Evolutionary conservation across 2,797 vertebrate species (phyloP).

Genomic region (Naso thynnoides): DNA sequence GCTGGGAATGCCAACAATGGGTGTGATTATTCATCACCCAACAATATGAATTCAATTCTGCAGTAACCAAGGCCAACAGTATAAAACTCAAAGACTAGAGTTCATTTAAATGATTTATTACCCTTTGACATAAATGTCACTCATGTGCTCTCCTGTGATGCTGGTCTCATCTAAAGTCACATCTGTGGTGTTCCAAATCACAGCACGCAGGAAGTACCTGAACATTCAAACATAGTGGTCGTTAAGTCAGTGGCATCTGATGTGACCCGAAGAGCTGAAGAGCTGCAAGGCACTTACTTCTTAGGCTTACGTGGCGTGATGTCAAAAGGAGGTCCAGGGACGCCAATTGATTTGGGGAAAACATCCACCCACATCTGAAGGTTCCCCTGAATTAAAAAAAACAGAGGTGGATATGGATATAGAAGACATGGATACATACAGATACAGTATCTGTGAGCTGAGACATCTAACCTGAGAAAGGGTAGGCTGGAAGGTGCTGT

Average conservation of each 20-base stretch:
- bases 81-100: not conserved
- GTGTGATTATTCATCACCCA: too few species aligned
- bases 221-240: constrained; percentile 10
- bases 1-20: constrained; percentile 76
- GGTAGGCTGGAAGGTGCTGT: constrained; percentile 95
- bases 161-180: constrained; percentile 96
- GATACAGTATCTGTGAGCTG: not conserved
- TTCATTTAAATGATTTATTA: constrained; percentile 68
- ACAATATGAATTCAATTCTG: too few species aligned
- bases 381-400: constrained; percentile 85
- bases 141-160: constrained; percentile 98
- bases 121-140: constrained; percentile 99
- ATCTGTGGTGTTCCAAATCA: constrained; percentile 98
- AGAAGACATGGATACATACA: not conserved
- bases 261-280: not conserved
- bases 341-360: constrained; percentile 93
- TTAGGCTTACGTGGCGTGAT: constrained; percentile 95
- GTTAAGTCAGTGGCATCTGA: constrained; percentile 2
- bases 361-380: constrained; percentile 99
- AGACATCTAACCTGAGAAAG: constrained; percentile 89
- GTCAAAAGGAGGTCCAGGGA: constrained; percentile 94
- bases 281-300: constrained; percentile 80
- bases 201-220: constrained; percentile 90
- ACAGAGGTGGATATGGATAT: not conserved
- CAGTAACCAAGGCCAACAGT: not conserved